Evolutionary conservation across 1,140 invertebrate genomes (phyloP).

Genomic region (Anadara kagoshimensis): DNA sequence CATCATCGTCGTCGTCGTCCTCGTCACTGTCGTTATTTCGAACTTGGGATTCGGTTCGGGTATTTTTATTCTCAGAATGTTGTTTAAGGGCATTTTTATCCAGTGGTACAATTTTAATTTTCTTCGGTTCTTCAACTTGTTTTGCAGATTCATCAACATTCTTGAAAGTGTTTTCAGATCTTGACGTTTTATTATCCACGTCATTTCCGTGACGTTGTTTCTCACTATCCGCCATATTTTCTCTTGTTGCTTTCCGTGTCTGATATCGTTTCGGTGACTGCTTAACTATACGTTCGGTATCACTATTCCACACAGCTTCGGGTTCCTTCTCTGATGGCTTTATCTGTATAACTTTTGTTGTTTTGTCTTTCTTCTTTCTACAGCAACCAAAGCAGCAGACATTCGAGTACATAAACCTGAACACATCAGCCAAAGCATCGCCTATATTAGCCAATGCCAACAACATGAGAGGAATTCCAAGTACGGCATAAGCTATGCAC

Average conservation of each 20-base stretch:
- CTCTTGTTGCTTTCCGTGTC: background rate
- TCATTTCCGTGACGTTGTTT: background rate
- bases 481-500: slow-evolving; percentile 94
- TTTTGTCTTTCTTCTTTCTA: background rate
- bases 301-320: background rate
- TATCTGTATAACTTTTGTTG: slow-evolving; percentile 20
- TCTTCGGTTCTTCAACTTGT: too few species aligned
- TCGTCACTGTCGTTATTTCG: background rate
- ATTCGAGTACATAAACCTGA: slow-evolving; percentile 59
- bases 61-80: background rate
- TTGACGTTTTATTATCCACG: background rate
- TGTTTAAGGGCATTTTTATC: background rate
- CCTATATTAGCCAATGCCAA: slow-evolving; percentile 73
- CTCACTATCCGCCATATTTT: background rate
- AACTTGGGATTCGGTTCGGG: background rate
- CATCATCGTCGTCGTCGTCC: slow-evolving; percentile 23
- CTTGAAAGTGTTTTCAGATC: too few species aligned
- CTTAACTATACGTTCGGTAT: background rate
- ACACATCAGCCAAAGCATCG: slow-evolving; percentile 61
- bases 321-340: background rate
- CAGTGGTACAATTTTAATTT: too few species aligned
- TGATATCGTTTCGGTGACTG: too few species aligned
- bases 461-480: slow-evolving; percentile 95
- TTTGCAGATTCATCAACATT: too few species aligned
- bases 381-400: slow-evolving; percentile 32